A percentile compares a stretch with the other conserved stretches of the same genome.
phyloP scores from a whole-genome alignment of 2,888 invertebrate genomes.

The Latrodectus elegans region DNA sequence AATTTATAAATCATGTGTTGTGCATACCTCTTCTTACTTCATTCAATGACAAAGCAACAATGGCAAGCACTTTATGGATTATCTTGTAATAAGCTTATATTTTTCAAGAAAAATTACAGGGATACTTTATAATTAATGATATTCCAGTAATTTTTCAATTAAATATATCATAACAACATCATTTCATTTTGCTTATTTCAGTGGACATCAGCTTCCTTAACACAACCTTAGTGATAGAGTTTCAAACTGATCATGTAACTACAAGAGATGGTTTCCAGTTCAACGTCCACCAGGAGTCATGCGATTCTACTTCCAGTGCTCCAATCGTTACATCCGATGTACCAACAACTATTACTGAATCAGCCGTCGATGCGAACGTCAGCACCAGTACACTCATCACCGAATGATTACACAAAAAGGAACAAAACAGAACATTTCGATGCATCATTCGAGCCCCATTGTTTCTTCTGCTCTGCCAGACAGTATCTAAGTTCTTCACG shows the following conservation, averaged over 20 bases:
- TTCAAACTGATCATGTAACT: conserved; percentile 66
- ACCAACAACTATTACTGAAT: conserved; percentile 2
- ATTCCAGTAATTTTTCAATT: no score
- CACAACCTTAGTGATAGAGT: conserved; percentile 48
- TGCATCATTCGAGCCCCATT: not conserved
- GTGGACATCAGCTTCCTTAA: conserved; percentile 61
- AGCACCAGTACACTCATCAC: conserved; percentile 14
- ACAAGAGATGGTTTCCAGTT: conserved; percentile 67
- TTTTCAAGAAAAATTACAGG: no score
- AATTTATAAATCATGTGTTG: no score
- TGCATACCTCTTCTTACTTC: no score
- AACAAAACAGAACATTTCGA: not conserved
- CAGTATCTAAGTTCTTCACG: not conserved
- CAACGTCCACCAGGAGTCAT: conserved; percentile 59
- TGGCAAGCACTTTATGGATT: no score
- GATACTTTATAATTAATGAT: no score
- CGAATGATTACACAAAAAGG: conserved; percentile 9
- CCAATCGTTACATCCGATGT: conserved; percentile 14
- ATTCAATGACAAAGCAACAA: no score
- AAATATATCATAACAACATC: no score
- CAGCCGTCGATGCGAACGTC: conserved; percentile 6
- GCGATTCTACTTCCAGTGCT: conserved; percentile 30
- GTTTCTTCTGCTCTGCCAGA: not conserved
- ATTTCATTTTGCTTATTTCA: conserved; percentile 1
- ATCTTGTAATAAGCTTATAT: no score